These are phyloP conservation scores for Pipa parva DNA, from an alignment of 2,113 vertebrate genomes.

Conservation along the genomic window DNA sequence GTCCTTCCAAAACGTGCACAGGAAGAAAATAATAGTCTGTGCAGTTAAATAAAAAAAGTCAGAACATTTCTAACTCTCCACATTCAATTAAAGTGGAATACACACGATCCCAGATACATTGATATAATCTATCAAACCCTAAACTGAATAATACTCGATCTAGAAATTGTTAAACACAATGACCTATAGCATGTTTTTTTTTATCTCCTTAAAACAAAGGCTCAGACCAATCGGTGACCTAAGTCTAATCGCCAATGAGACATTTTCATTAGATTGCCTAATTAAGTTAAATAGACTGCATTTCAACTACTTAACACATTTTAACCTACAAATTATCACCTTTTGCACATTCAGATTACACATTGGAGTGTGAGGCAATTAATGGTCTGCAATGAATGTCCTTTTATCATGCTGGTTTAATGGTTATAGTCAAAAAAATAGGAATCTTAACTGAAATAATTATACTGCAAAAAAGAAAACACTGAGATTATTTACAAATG, in stretches of 20 bases:
- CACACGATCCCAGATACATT: no score
- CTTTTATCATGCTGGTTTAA: constrained; percentile 30
- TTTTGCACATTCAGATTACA: constrained; percentile 57
- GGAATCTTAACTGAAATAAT: constrained; percentile 32
- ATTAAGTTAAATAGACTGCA: constrained; percentile 63
- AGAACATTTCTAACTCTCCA: no score
- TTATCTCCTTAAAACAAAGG: constrained; percentile 39
- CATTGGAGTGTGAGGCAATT: constrained; percentile 53
- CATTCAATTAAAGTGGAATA: no score
- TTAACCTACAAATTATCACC: constrained; percentile 64
- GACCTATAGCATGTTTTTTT: constrained; percentile 5
- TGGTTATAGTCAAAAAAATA: constrained; percentile 18
- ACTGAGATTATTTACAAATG: neutral
- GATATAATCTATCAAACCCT: neutral
- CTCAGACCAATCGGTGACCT: constrained; percentile 49
- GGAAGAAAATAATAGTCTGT: no score
- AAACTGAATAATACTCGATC: neutral
- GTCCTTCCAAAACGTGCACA: no score
- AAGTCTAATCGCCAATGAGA: constrained; percentile 49
- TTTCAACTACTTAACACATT: constrained; percentile 62
- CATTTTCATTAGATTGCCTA: constrained; percentile 58
- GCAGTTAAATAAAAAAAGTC: no score
- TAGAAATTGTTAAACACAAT: neutral
- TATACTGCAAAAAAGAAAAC: constrained; percentile 26
- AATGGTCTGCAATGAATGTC: constrained; percentile 49